Conservation (phyloP, 1,140 invertebrate genomes). For the Holcopasites calliopsidis region DNA sequence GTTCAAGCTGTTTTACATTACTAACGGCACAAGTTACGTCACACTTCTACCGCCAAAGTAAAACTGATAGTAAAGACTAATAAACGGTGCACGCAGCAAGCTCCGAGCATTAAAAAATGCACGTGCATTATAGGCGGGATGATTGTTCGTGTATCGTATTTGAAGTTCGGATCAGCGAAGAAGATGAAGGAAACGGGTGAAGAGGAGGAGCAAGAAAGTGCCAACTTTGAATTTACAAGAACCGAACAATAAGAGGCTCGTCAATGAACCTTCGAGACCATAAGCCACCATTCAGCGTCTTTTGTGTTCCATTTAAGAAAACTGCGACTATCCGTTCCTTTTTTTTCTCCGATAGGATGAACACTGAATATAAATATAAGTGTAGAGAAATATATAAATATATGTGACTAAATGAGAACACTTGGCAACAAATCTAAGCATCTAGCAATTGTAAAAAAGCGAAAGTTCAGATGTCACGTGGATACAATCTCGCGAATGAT, state of each 20-base stretch:
- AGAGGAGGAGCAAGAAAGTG: conserved; percentile 25
- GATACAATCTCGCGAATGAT: not conserved
- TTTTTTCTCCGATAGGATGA: not conserved
- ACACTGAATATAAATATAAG: not conserved
- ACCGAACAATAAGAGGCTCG: conserved; percentile 30
- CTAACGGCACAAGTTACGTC: not conserved
- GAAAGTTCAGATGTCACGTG: not conserved
- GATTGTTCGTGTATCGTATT: not conserved
- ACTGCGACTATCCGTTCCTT: not conserved
- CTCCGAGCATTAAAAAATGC: no score
- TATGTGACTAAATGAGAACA: no score
- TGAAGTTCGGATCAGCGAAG: not conserved
- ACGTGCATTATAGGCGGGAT: no score
- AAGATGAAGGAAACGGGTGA: conserved; percentile 24
- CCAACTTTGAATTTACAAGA: conserved; percentile 45
- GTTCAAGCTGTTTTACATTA: not conserved
- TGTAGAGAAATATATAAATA: not conserved
- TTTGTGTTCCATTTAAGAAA: not conserved
- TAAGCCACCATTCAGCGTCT: conserved; percentile 18
- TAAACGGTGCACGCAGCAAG: not conserved
- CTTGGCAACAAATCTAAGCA: not conserved
- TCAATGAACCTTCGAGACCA: conserved; percentile 29
- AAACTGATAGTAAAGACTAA: not conserved
- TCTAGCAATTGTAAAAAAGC: no score
- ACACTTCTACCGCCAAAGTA: not conserved